Base-by-base conservation (phyloP, 2,113 vertebrate genomes). In the Eptesicus fuscus region DNA sequence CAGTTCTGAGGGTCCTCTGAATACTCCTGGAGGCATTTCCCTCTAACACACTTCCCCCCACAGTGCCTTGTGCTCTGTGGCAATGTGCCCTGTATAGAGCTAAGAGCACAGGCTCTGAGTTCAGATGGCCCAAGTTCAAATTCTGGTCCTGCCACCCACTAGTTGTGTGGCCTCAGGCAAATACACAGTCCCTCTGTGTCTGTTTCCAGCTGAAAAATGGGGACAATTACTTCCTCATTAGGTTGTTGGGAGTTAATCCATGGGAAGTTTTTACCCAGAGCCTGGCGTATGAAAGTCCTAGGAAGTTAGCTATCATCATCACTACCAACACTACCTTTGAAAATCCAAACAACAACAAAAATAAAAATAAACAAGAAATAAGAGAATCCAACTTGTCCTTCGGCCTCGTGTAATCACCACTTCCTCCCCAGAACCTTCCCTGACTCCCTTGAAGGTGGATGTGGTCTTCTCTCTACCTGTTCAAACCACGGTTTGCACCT, bases 201-300 rank as follows among this genome's bases (percentile, higher is more conserved):
- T 92, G 59, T 89, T 86, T 82, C 44, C 44, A 71, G 14, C 28
- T 44, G 73, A 49, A 91, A 92, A 51, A 42, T 63, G 56, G 32
- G 37, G 56, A 65, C 49, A 49, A 51, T 40, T 16, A 53, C 22
- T 12, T 73, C 42, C 59, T 76, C 32, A 2, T 0, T n/a, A 6
- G 13, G 17, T 20, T 22, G 20, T 5, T 71, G 53, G 77, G 67
- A 53, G 53, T 91, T 69, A 59, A 83, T 67, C 25, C 16, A 51
- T 42, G 40, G 47, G 18, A 92, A 80, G 23, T 44, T 87, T 73
- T 88, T 40, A 83, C 56, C 51, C 13, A 61, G 56, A 73, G n/a
- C 18, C 42, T 56, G 42, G 69, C 69, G 44, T 22, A 70, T 17
- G 11, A 32, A 69, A 69, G 25, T 88, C 56, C 63, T 92, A 22